Base-by-base conservation (phyloP, 2,888 invertebrate species). In the Pseudanteris insignis region DNA sequence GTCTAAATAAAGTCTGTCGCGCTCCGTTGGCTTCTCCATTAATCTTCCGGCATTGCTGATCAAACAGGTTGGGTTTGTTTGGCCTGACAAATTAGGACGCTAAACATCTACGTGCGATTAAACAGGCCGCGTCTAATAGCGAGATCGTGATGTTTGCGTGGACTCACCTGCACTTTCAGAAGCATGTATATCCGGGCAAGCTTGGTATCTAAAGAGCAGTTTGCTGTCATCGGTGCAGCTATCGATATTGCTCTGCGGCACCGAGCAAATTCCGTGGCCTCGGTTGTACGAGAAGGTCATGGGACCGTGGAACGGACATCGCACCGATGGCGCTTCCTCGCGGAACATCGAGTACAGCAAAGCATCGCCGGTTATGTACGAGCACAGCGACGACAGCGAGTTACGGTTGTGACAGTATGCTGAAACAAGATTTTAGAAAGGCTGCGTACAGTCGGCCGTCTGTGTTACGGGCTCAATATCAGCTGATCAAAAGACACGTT, bases 141-240 rank as follows among this genome's bases (percentile, higher is more conserved):
- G 37, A 37, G 41, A 37, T 24, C 11, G 30, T 43, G 48, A 43
- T 60, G 43, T 50, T 55, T 57, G 43, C 15, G 32, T 28, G 10
- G 28, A 40, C 82, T 81, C 81, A 94, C 94, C 92, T 73, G 93
- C 91, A 78, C 93, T 94, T 78, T 95, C 95, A 0, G 94, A 92
- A 40, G 91, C 93, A 67, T 88, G 87, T 3, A 95, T 90, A 81
- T 95, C 94, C 9, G 93, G 93, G 78, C 96, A 96, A 3, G 94
- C 94, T 79, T 95, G 94, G 81, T 94, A 96, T 81, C 91, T 91
- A 75, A 96, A 88, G 67, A 95, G 85, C 44, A 96, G 84, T 67
- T 92, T 86, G 65, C 93, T 94, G 74, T 94, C 92, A 79, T 96
- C 94, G 0, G 95, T 95, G 81, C 96, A 96, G 73, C 92, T 91